A percentile compares a stretch with the other conserved stretches of the same genome.
Evolutionary conservation across 2,888 invertebrate genomes (phyloP).

Genomic region (Drosophila yooni): DNA sequence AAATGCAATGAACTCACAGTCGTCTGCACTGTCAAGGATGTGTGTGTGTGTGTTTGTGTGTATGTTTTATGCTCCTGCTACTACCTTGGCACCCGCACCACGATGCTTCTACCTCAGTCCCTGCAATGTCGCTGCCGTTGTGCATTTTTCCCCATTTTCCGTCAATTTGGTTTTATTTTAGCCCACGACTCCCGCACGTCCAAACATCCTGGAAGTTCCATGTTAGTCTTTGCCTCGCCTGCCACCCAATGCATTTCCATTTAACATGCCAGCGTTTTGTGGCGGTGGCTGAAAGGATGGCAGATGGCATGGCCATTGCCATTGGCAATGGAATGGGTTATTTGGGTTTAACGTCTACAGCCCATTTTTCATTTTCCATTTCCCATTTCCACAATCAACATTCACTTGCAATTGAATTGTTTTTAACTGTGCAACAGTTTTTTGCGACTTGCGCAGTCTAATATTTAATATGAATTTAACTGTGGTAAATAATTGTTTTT

Average conservation of each 20-base stretch:
- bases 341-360: constrained; percentile 11
- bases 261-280: constrained; percentile 62
- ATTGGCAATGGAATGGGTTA: constrained; percentile 19
- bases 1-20: constrained; percentile 78
- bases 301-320: constrained; percentile 22
- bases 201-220: constrained; percentile 49
- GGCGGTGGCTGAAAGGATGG: constrained; percentile 17
- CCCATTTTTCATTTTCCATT: constrained; percentile 23
- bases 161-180: constrained; percentile 76
- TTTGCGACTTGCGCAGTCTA: constrained; percentile 21
- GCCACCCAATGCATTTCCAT: constrained; percentile 72
- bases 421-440: constrained; percentile 65
- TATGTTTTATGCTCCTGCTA: constrained; percentile 16
- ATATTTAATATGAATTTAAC: constrained; percentile 32
- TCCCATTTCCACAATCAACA: constrained; percentile 25
- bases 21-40: constrained; percentile 51
- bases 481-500: constrained; percentile 1
- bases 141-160: constrained; percentile 76
- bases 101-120: background rate
- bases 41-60: constrained; percentile 17
- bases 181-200: constrained; percentile 48
- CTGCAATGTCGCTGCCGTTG: constrained; percentile 32
- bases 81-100: background rate
- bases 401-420: constrained; percentile 61
- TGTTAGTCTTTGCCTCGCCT: constrained; percentile 39